These are phyloP conservation scores for Tricholauxania praeusta DNA, from an alignment of 2,888 invertebrate genomes.

Conservation along the genomic window DNA sequence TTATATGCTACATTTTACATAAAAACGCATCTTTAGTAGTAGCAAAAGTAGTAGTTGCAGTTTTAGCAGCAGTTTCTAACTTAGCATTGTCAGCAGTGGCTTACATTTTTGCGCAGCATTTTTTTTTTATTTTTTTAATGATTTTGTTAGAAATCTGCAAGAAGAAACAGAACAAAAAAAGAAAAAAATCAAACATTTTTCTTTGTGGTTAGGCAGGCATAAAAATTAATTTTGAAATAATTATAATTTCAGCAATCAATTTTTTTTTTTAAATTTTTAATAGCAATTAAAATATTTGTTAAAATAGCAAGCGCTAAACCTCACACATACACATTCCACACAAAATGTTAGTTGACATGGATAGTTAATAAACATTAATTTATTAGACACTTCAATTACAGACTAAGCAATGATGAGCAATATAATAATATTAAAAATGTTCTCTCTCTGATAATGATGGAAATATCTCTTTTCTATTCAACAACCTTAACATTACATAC, in stretches of 20 bases:
- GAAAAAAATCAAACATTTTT: slow-evolving; percentile 37
- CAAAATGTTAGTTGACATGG: background rate
- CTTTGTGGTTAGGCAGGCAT: slow-evolving; percentile 22
- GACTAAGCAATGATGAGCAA: background rate
- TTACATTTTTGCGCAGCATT: background rate
- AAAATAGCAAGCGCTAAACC: background rate
- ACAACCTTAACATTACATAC: no score
- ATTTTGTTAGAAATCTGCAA: slow-evolving; percentile 39
- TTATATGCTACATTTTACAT: background rate
- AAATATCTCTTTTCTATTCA: no score
- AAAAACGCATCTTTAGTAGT: background rate
- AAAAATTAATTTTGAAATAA: background rate
- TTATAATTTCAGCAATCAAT: no score
- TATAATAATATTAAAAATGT: no score
- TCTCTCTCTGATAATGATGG: no score
- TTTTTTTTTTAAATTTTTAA: background rate
- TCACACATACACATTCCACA: slow-evolving; percentile 6
- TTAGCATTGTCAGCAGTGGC: slow-evolving; percentile 21
- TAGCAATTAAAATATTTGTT: background rate
- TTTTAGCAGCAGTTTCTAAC: slow-evolving; percentile 33
- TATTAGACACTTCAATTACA: background rate
- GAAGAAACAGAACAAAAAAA: slow-evolving; percentile 45
- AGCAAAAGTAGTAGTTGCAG: slow-evolving; percentile 6
- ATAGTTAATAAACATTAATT: background rate
- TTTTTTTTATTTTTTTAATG: background rate